These are phyloP conservation scores for Rhyacophila evoluta DNA, from an alignment of 2,888 invertebrate species.

Conservation along the genomic window DNA sequence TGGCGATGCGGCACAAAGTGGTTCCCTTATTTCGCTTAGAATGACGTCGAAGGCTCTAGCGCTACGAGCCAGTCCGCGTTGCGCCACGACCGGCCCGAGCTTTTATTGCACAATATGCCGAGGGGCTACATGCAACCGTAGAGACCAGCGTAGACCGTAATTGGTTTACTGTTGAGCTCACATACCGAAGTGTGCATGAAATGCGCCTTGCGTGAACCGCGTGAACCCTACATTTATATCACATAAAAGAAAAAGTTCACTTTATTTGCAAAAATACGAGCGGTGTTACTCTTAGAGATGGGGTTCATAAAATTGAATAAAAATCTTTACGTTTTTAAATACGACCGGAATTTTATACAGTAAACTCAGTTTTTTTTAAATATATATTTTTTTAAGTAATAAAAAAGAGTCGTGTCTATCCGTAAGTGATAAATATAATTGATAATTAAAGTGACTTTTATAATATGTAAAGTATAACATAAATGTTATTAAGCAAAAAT, in stretches of 20 bases:
- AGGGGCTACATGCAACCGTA: not conserved
- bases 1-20: conserved; percentile 13
- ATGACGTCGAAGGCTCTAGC: not conserved
- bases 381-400: no score
- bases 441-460: no score
- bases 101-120: not conserved
- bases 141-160: not conserved
- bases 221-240: conserved; percentile 6
- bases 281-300: not conserved
- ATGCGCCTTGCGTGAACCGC: not conserved
- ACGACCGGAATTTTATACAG: no score
- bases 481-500: no score
- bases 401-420: no score
- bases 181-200: conserved; percentile 7
- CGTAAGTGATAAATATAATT: no score
- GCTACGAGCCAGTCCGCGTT: not conserved
- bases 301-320: not conserved
- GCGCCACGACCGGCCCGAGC: not conserved
- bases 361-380: no score
- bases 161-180: conserved; percentile 14
- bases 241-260: not conserved
- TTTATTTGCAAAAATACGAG: not conserved
- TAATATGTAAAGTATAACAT: no score
- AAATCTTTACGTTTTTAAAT: no score
- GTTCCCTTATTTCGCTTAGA: not conserved